Percentiles rank a stretch among this genome's conserved stretches.
These are phyloP conservation scores for Sclerodermus sp. DNA, from an alignment of 2,888 invertebrate species.

Conservation along the genomic window DNA sequence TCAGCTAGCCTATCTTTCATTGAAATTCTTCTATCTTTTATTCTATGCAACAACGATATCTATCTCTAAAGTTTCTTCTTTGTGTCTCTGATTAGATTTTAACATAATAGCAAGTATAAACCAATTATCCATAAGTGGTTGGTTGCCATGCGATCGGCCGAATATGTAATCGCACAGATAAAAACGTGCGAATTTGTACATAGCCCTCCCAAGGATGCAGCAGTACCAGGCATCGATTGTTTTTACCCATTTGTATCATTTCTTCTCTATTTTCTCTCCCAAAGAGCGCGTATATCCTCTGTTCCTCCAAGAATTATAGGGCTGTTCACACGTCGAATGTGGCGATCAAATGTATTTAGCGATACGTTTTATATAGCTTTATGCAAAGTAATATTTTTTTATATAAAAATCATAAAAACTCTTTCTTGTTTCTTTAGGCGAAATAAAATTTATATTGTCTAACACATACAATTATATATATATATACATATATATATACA, in stretches of 20 bases:
- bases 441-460: too few relatives aligned
- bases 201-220: conserved; percentile 32
- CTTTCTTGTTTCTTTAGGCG: too few relatives aligned
- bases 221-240: conserved; percentile 38
- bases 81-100: neutral
- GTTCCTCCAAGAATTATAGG: conserved; percentile 2
- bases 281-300: neutral
- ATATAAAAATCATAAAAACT: too few relatives aligned
- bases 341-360: neutral
- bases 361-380: too few relatives aligned
- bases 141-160: neutral
- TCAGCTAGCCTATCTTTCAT: too few relatives aligned
- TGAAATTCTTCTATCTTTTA: neutral
- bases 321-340: conserved; percentile 3
- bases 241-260: conserved; percentile 10
- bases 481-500: too few relatives aligned
- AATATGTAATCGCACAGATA: neutral
- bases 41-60: neutral
- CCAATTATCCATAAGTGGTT: neutral
- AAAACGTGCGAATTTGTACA: conserved; percentile 40
- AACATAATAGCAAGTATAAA: neutral
- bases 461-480: too few relatives aligned
- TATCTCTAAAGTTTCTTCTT: neutral
- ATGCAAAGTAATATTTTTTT: too few relatives aligned
- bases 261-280: neutral